Evolutionary conservation across 2,113 vertebrate species (phyloP).

Genomic region (Dissostichus mawsoni): DNA sequence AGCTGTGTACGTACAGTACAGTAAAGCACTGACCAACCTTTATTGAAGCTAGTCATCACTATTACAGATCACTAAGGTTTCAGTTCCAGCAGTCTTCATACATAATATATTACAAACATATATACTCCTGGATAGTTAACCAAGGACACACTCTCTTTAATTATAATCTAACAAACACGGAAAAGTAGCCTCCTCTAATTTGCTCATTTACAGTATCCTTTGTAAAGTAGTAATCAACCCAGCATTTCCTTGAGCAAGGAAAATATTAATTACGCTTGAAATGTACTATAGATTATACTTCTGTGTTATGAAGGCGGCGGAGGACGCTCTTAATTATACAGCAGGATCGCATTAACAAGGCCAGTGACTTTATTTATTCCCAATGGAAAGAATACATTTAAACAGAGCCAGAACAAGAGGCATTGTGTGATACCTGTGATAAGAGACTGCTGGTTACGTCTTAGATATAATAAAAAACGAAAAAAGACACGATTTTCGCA

Average conservation of each 20-base stretch:
- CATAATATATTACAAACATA: constrained; percentile 12
- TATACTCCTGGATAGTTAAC: neutral
- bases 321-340: constrained; percentile 10
- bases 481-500: neutral
- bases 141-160: neutral
- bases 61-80: constrained; percentile 41
- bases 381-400: constrained; percentile 1
- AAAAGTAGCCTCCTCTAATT: constrained; percentile 18
- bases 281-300: constrained; percentile 6
- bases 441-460: neutral
- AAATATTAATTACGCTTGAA: constrained; percentile 14
- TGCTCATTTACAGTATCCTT: constrained; percentile 20
- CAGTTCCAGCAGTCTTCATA: neutral
- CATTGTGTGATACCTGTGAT: neutral
- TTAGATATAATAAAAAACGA: neutral
- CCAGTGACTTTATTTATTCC: neutral
- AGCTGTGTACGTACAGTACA: constrained; percentile 24
- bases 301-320: neutral
- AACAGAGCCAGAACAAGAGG: neutral
- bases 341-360: constrained; percentile 4
- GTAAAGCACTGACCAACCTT: constrained; percentile 18
- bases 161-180: constrained; percentile 1
- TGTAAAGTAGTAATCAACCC: neutral
- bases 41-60: constrained; percentile 20
- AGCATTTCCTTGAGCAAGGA: neutral